phyloP scores from a whole-genome alignment of 2,797 vertebrate genomes.

The Thalassophryne amazonica region DNA sequence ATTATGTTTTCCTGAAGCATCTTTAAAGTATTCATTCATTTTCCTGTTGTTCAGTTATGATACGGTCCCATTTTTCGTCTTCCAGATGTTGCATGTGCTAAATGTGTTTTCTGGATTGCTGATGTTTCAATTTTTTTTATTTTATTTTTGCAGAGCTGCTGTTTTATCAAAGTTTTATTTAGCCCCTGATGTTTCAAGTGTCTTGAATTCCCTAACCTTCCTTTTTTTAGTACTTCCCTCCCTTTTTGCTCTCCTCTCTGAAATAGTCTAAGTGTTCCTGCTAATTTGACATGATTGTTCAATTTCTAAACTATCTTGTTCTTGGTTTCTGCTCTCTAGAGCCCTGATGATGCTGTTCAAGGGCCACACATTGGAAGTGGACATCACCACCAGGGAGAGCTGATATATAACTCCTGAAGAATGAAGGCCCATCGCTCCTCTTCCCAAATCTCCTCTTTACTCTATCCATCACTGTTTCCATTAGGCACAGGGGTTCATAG shows the following conservation, averaged over 20 bases:
- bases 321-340: conserved; percentile 46
- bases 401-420: conserved; percentile 47
- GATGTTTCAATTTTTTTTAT: background rate
- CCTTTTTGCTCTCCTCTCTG: too few relatives aligned
- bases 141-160: background rate
- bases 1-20: background rate
- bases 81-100: background rate
- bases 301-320: background rate
- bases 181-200: background rate
- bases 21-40: background rate
- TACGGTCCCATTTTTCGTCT: background rate
- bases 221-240: background rate
- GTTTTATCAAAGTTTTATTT: too few relatives aligned
- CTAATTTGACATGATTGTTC: background rate
- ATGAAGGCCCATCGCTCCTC: conserved; percentile 42
- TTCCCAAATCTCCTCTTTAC: conserved; percentile 44
- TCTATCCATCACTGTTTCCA: conserved; percentile 49
- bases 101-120: background rate
- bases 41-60: background rate
- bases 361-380: conserved; percentile 29
- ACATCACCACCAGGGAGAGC: conserved; percentile 34
- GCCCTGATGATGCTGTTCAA: conserved; percentile 56
- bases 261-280: too few relatives aligned
- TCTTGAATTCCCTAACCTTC: background rate
- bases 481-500: conserved; percentile 35